Percentiles rank a stretch among this genome's conserved stretches.
These are phyloP conservation scores for Urocitellus parryii DNA, from an alignment of 2,113 vertebrate species.

Conservation along the genomic window DNA sequence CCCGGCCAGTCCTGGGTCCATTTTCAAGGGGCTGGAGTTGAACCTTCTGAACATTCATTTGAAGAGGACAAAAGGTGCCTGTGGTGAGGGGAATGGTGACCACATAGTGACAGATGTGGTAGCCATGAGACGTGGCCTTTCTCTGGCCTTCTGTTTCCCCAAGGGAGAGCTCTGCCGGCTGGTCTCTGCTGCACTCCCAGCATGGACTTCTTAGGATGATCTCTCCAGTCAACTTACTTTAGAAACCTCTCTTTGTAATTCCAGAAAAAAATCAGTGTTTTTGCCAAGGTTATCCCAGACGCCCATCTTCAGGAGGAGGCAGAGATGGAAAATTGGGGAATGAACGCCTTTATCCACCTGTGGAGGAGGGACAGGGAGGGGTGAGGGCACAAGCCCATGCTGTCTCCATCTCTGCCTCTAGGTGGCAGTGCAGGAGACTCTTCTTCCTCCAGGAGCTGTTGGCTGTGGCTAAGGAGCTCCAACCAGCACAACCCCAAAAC, in stretches of 20 bases:
- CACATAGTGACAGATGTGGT: not conserved
- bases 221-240: constrained; percentile 85
- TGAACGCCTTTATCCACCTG: constrained; percentile 77
- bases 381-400: not conserved
- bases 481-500: not conserved
- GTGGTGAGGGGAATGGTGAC: not conserved
- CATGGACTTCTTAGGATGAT: not conserved
- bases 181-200: not conserved
- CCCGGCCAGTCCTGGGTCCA: accelerated
- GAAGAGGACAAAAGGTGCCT: not conserved
- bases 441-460: no score
- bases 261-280: constrained; percentile 88
- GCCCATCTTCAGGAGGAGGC: constrained; percentile 88
- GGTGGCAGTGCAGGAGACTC: not conserved
- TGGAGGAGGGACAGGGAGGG: constrained; percentile 39
- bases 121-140: not conserved
- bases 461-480: not conserved
- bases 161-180: accelerated
- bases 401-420: not conserved
- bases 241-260: constrained; percentile 89
- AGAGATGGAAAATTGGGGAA: constrained; percentile 91
- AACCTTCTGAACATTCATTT: not conserved
- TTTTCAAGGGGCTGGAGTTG: not conserved
- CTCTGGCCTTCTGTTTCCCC: not conserved
- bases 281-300: constrained; percentile 88